Evolutionary conservation across 2,113 vertebrate species (phyloP).

Genomic region (Climacteris rufus): DNA sequence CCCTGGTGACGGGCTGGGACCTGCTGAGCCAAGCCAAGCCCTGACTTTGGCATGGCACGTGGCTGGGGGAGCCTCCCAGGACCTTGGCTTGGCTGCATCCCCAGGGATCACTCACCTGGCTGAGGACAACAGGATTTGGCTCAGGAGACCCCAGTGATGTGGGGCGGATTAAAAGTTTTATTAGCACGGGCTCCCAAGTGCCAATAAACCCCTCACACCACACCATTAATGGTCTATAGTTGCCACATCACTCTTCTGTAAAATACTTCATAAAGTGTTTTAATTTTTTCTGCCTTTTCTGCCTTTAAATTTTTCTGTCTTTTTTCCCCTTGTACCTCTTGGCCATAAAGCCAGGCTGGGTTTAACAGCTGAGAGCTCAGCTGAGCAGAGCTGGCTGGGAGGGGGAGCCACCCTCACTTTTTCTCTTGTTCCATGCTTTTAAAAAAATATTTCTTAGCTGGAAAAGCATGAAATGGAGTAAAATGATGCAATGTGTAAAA

Average conservation of each 20-base stretch:
- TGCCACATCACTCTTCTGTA: background rate
- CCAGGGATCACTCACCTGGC: fast-evolving
- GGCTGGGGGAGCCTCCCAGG: background rate
- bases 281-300: background rate
- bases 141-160: fast-evolving
- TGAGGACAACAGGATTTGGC: background rate
- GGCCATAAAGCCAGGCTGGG: background rate
- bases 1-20: fast-evolving
- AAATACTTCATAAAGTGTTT: background rate
- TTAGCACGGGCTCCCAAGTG: background rate
- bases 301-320: too few relatives aligned
- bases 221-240: background rate
- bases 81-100: background rate
- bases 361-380: background rate
- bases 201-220: background rate
- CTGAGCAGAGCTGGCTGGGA: background rate
- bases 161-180: background rate
- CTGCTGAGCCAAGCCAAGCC: background rate
- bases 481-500: background rate
- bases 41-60: fast-evolving
- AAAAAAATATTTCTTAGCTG: background rate
- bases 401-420: background rate
- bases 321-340: background rate
- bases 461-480: background rate
- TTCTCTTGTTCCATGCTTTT: background rate